Percentiles rank a stretch among this genome's conserved stretches.
phyloP scores from a whole-genome alignment of 2,113 vertebrate species.

The Cochlearius cochlearius region DNA sequence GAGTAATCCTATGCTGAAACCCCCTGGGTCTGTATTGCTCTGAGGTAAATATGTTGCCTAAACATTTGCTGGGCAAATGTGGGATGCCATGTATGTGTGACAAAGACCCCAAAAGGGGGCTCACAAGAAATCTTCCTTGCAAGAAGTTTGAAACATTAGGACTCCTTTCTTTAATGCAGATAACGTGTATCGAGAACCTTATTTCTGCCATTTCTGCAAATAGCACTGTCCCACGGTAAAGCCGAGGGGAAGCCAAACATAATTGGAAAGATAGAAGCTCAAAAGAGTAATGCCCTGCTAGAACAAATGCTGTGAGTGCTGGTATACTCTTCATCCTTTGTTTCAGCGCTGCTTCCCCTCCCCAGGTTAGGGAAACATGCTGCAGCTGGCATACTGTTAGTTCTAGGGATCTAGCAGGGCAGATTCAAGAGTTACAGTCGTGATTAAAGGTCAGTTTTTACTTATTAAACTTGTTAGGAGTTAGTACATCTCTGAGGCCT shows the following conservation, averaged over 20 bases:
- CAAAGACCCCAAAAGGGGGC: not conserved
- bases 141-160: not conserved
- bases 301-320: not conserved
- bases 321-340: not conserved
- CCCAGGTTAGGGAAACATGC: not conserved
- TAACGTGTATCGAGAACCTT: not conserved
- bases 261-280: not conserved
- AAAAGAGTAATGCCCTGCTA: not conserved
- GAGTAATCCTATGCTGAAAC: not conserved
- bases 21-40: not conserved
- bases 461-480: not conserved
- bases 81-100: not conserved
- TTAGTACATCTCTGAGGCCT: not conserved
- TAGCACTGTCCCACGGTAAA: not conserved
- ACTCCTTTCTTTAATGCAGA: not conserved
- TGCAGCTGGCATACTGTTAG: not conserved
- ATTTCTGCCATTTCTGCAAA: not conserved
- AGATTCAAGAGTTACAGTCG: not conserved
- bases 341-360: not conserved
- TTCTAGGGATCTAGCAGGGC: not conserved
- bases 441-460: not conserved
- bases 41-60: not conserved
- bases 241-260: not conserved
- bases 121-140: not conserved
- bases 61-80: not conserved